Evolutionary conservation across 2,113 vertebrate genomes (phyloP).

Genomic region (Benitochromis conjunctus): DNA sequence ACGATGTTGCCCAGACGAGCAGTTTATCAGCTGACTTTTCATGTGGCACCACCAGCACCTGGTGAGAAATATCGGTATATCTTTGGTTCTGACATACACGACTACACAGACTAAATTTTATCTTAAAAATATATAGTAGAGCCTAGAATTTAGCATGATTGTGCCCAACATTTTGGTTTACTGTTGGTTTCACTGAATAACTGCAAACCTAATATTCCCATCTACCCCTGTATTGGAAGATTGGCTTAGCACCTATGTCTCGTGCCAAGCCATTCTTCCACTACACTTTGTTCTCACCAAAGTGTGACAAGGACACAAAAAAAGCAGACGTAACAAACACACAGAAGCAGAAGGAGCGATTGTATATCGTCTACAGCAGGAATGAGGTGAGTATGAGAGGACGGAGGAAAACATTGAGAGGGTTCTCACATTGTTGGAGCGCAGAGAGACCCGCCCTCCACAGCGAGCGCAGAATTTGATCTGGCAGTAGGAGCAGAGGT

Average conservation of each 20-base stretch:
- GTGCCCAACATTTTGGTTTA: not conserved
- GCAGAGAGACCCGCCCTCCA: slow-evolving; percentile 92
- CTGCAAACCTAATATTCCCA: not conserved
- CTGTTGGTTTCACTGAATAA: not conserved
- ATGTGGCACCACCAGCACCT: rapidly evolving
- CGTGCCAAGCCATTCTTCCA: slow-evolving; percentile 32
- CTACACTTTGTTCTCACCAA: slow-evolving; percentile 53
- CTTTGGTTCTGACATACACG: not conserved
- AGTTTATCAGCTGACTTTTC: not conserved
- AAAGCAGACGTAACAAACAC: slow-evolving; percentile 21
- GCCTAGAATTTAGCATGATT: not conserved
- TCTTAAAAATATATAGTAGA: not conserved
- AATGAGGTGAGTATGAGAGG: slow-evolving; percentile 17
- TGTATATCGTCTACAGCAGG: not conserved
- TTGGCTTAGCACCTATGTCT: not conserved
- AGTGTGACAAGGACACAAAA: slow-evolving; percentile 47
- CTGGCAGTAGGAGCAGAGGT: slow-evolving; percentile 97
- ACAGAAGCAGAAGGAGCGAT: slow-evolving; percentile 16
- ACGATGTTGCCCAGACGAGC: not conserved
- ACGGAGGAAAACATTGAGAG: not conserved
- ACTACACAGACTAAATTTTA: not conserved
- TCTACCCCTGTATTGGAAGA: not conserved
- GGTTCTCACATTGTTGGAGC: slow-evolving; percentile 93
- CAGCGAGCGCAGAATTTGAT: slow-evolving; percentile 98
- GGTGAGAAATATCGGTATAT: rapidly evolving